Conservation (phyloP, 2,113 vertebrate genomes). For the Corvus hawaiiensis region DNA sequence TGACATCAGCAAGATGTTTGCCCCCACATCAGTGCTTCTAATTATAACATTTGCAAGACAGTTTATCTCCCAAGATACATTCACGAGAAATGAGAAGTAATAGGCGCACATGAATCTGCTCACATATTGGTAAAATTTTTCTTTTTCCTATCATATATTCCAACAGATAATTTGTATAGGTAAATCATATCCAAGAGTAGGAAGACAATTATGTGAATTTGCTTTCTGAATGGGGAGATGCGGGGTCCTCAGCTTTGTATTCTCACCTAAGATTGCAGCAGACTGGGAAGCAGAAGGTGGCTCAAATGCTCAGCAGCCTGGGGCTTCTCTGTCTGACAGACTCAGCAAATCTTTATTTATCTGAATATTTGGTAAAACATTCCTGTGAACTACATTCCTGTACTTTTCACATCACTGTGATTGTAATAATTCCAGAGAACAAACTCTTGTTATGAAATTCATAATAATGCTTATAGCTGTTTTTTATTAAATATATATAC, state of each 20-base stretch:
- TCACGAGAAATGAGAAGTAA: neutral
- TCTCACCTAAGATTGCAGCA: neutral
- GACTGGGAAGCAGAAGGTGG: neutral
- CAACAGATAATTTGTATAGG: neutral
- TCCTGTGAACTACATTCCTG: neutral
- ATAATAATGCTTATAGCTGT: neutral
- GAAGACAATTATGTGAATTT: neutral
- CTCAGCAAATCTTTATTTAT: neutral
- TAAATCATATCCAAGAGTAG: neutral
- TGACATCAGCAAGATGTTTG: neutral
- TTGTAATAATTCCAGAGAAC: neutral
- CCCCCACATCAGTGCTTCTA: neutral
- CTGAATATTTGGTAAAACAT: neutral
- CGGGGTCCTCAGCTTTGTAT: neutral
- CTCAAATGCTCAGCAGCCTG: neutral
- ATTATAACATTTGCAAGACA: neutral
- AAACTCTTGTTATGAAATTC: neutral
- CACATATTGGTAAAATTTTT: neutral
- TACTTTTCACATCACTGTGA: neutral
- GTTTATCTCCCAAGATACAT: neutral
- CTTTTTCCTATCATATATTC: neutral
- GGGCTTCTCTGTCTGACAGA: neutral
- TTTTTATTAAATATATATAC: neutral
- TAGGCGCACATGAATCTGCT: neutral
- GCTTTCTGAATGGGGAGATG: neutral